Percentiles rank a stretch among this genome's conserved stretches.
phyloP scores from a whole-genome alignment of 2,797 vertebrate species.

The Dendrocincla fuliginosa region DNA sequence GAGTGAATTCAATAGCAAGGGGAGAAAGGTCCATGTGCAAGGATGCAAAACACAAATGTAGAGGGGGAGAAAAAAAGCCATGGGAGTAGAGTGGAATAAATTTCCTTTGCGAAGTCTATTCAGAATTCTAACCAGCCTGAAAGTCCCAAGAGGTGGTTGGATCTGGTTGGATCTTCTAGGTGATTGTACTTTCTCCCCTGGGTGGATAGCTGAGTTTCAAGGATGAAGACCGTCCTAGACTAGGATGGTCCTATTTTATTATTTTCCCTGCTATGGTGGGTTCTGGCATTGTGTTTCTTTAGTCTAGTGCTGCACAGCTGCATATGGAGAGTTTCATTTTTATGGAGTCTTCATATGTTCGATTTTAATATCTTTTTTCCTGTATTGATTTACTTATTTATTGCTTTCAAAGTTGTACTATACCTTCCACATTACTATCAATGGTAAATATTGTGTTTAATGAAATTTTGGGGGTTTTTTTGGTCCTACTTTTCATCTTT shows the following conservation, averaged over 20 bases:
- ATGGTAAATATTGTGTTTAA: neutral
- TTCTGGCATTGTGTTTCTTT: neutral
- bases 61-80: neutral
- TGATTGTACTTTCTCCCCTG: neutral
- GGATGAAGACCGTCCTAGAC: neutral
- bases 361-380: neutral
- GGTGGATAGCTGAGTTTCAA: neutral
- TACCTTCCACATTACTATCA: neutral
- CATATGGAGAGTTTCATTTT: neutral
- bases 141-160: neutral
- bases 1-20: accelerated
- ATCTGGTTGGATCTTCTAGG: neutral
- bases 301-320: neutral
- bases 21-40: too few species aligned
- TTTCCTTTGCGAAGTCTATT: neutral
- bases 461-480: neutral
- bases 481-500: neutral
- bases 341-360: neutral
- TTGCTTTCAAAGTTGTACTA: neutral
- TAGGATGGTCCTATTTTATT: neutral
- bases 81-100: neutral
- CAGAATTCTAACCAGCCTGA: neutral
- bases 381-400: neutral
- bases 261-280: accelerated
- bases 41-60: neutral